These are phyloP conservation scores for Carposina sasakii DNA, from an alignment of 1,140 invertebrate genomes.

Conservation along the genomic window DNA sequence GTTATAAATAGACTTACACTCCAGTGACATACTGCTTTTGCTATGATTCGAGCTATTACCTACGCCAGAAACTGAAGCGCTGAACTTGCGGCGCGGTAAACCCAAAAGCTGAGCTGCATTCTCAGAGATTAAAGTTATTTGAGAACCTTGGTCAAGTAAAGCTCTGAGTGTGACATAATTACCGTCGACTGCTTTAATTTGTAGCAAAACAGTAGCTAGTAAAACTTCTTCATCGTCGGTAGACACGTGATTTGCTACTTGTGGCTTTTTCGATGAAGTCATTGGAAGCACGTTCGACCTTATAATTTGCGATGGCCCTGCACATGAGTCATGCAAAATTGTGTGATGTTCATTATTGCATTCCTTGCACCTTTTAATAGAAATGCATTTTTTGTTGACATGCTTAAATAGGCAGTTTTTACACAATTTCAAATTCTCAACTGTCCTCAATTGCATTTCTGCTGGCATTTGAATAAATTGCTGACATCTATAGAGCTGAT, in stretches of 20 bases:
- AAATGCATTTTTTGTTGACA: background rate
- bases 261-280: too few species aligned
- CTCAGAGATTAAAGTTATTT: constrained; percentile 23
- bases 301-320: too few species aligned
- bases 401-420: background rate
- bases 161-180: constrained; percentile 13
- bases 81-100: background rate
- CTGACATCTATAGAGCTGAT: background rate
- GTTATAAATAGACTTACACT: too few species aligned
- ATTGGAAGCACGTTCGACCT: too few species aligned
- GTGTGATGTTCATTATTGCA: too few species aligned
- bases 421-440: background rate
- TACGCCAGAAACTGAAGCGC: constrained; percentile 3
- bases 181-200: constrained; percentile 1
- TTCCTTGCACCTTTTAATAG: background rate
- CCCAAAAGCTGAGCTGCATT: constrained; percentile 20
- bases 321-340: too few species aligned
- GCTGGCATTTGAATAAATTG: background rate
- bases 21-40: too few species aligned
- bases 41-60: too few species aligned
- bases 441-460: background rate
- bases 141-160: constrained; percentile 23
- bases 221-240: background rate
- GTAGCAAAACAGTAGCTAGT: constrained; percentile 22
- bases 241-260: too few species aligned